Percentiles rank a stretch among this genome's conserved stretches.
Conservation (phyloP, 2,797 vertebrate species). For the Acanthopagrus latus region DNA sequence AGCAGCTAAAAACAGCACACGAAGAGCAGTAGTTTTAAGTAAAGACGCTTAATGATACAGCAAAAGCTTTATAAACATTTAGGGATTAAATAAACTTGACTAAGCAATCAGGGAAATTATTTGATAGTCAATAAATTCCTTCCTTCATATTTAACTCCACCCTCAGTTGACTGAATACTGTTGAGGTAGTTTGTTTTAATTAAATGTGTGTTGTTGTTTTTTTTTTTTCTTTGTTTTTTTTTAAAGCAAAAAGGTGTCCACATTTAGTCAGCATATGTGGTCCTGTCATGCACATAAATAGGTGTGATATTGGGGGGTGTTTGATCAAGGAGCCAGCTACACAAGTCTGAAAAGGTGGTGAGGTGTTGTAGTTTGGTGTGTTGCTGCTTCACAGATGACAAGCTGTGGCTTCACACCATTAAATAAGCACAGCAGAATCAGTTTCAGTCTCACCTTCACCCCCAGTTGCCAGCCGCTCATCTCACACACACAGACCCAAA, state of each 20-base stretch:
- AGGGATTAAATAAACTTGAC: too few species aligned
- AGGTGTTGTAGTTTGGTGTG: slow-evolving; percentile 38
- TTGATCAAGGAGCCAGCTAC: slow-evolving; percentile 44
- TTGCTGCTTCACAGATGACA: slow-evolving; percentile 59
- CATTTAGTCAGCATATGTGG: slow-evolving; percentile 34
- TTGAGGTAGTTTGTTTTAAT: neutral
- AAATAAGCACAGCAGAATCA: slow-evolving; percentile 47
- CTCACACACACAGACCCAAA: slow-evolving; percentile 22
- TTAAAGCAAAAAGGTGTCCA: neutral
- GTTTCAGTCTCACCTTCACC: slow-evolving; percentile 44
- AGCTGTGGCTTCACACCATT: slow-evolving; percentile 66
- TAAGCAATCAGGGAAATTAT: too few species aligned
- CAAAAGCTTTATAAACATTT: too few species aligned
- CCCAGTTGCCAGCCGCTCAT: slow-evolving; percentile 35
- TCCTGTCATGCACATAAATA: slow-evolving; percentile 45
- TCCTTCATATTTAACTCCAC: neutral
- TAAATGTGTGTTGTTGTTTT: too few species aligned
- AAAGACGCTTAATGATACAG: too few species aligned
- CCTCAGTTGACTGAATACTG: neutral
- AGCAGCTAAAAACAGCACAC: too few species aligned
- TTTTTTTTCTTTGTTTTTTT: too few species aligned
- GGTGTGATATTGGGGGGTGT: slow-evolving; percentile 50
- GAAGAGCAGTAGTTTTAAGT: too few species aligned
- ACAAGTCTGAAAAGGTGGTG: slow-evolving; percentile 51
- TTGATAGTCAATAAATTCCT: too few species aligned